These are phyloP conservation scores for Microplitis mediator DNA, from an alignment of 1,140 invertebrate species.

Conservation along the genomic window DNA sequence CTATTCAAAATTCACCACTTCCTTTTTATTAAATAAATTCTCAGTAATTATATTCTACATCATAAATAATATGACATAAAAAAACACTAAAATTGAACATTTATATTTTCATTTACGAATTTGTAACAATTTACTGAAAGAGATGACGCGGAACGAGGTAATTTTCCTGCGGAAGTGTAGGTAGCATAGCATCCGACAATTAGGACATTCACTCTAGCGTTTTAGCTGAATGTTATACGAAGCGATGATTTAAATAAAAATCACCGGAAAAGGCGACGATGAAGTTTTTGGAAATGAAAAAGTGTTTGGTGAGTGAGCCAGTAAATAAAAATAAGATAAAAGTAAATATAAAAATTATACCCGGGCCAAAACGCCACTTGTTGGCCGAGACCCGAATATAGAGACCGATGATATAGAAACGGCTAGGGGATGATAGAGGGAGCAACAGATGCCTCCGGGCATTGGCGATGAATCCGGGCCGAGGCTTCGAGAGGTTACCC, in stretches of 20 bases:
- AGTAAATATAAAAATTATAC: no score
- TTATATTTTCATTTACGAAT: not conserved
- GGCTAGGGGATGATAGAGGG: slow-evolving; percentile 6
- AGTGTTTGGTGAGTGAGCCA: no score
- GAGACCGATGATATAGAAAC: not conserved
- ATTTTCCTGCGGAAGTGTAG: slow-evolving; percentile 14
- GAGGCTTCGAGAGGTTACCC: not conserved
- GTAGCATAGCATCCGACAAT: no score
- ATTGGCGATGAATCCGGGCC: slow-evolving; percentile 13
- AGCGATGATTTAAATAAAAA: no score
- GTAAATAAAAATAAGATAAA: no score
- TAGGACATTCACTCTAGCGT: no score
- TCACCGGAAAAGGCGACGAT: no score
- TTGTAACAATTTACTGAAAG: not conserved
- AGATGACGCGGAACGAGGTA: not conserved
- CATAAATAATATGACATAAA: not conserved
- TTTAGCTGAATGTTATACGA: no score
- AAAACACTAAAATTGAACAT: not conserved
- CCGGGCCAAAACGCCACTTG: slow-evolving; percentile 13
- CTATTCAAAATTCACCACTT: no score
- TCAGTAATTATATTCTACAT: no score
- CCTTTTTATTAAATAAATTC: no score
- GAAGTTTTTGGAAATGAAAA: no score
- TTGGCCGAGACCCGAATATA: not conserved
- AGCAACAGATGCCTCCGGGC: slow-evolving; percentile 31